phyloP scores from a whole-genome alignment of 2,888 invertebrate species.

The Octonoba sinensis region DNA sequence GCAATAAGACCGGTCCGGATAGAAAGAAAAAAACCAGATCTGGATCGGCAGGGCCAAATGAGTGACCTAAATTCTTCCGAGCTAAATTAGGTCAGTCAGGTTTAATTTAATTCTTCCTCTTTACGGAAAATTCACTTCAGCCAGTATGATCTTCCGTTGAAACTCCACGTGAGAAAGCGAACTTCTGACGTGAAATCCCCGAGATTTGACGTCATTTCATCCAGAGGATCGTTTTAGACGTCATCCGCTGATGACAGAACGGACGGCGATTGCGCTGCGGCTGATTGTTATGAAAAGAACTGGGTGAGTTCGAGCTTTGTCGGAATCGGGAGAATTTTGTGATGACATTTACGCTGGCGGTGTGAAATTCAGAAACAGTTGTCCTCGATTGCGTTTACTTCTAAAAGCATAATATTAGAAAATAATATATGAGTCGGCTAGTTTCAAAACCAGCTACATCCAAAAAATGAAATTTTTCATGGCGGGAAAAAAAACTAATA shows the following conservation, averaged over 20 bases:
- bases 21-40: conserved; percentile 26
- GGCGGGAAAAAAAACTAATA: no score
- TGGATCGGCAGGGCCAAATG: conserved; percentile 58
- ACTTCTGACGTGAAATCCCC: conserved; percentile 8
- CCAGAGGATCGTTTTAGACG: not conserved
- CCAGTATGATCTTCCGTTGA: conserved; percentile 35
- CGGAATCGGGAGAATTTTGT: no score
- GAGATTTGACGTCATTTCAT: no score
- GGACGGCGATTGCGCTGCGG: conserved; percentile 2
- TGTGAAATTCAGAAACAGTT: no score
- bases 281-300: not conserved
- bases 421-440: no score
- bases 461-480: no score
- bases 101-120: conserved; percentile 28
- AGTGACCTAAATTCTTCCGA: conserved; percentile 51
- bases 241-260: conserved; percentile 24
- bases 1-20: conserved; percentile 32
- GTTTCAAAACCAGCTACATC: no score
- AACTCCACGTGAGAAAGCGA: conserved; percentile 38
- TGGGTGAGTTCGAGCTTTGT: no score
- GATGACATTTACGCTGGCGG: no score
- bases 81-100: conserved; percentile 46
- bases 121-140: conserved; percentile 6
- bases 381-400: no score
- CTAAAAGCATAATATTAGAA: no score